Conservation (phyloP, 2,888 invertebrate species). For the Ectobius pallidus region DNA sequence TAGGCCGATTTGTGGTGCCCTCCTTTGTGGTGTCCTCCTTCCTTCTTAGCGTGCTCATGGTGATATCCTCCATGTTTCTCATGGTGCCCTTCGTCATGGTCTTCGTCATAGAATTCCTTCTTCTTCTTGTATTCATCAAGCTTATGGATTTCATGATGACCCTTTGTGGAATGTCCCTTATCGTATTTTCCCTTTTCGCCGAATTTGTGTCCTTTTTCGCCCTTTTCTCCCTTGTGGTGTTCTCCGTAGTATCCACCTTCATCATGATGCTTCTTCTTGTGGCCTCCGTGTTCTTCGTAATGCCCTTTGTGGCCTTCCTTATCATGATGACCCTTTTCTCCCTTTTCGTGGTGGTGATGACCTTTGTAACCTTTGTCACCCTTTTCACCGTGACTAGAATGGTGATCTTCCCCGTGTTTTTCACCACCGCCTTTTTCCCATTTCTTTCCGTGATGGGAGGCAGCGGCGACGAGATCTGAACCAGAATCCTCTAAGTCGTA, state of each 20-base stretch:
- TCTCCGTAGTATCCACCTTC: conserved; percentile 69
- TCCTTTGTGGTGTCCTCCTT: conserved; percentile 81
- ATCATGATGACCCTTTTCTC: conserved; percentile 64
- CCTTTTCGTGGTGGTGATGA: conserved; percentile 78
- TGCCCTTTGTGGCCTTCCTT: conserved; percentile 65
- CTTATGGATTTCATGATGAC: conserved; percentile 85
- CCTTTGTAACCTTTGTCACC: conserved; percentile 80
- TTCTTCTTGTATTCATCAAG: conserved; percentile 85
- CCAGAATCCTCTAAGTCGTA: conserved; percentile 51
- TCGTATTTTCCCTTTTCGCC: conserved; percentile 76
- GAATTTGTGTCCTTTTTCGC: conserved; percentile 69
- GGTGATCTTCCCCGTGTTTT: conserved; percentile 70
- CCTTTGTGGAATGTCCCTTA: conserved; percentile 85
- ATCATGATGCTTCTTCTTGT: conserved; percentile 69
- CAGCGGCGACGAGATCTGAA: conserved; percentile 40
- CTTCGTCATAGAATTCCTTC: conserved; percentile 85
- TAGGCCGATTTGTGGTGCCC: conserved; percentile 80
- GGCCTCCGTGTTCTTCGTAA: conserved; percentile 66
- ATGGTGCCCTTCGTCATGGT: conserved; percentile 80
- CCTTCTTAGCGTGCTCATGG: conserved; percentile 80
- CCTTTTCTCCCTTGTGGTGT: conserved; percentile 69
- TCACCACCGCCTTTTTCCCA: conserved; percentile 72
- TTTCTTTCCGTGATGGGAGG: conserved; percentile 49
- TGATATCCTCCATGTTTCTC: conserved; percentile 79
- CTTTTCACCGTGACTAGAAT: conserved; percentile 74